Conservation (phyloP, 1,140 invertebrate genomes). For the Gryllus bimaculatus region DNA sequence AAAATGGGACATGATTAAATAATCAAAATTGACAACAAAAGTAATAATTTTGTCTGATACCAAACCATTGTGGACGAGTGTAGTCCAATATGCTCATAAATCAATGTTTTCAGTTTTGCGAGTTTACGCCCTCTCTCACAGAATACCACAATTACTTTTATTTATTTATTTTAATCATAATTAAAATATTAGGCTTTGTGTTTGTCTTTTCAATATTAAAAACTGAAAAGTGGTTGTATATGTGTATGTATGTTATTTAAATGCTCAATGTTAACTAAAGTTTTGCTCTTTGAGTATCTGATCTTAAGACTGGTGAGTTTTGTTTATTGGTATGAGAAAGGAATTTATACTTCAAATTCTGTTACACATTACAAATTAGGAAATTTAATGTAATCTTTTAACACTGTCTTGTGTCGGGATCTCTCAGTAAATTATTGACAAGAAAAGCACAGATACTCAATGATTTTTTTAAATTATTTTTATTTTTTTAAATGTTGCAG, state of each 20-base stretch:
- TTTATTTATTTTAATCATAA: background rate
- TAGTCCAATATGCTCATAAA: no score
- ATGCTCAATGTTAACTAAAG: background rate
- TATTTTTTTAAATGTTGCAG: constrained; percentile 10
- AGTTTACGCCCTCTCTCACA: background rate
- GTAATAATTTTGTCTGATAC: no score
- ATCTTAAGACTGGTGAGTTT: background rate
- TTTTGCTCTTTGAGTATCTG: background rate
- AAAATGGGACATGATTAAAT: no score
- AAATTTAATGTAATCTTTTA: background rate
- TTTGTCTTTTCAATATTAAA: no score
- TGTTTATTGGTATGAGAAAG: background rate
- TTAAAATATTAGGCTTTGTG: background rate
- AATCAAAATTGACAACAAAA: no score
- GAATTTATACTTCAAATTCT: background rate
- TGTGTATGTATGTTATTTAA: background rate
- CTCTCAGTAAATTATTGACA: background rate
- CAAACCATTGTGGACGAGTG: no score
- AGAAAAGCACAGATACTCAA: background rate
- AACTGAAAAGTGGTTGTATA: no score
- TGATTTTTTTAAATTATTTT: background rate
- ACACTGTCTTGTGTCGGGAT: background rate
- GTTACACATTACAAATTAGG: background rate
- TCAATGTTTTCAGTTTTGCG: no score
- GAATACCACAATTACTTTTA: background rate